A percentile compares a stretch with the other conserved stretches of the same genome.
Evolutionary conservation across 2,797 vertebrate species (phyloP).

Genomic region (Poeciliopsis infans): DNA sequence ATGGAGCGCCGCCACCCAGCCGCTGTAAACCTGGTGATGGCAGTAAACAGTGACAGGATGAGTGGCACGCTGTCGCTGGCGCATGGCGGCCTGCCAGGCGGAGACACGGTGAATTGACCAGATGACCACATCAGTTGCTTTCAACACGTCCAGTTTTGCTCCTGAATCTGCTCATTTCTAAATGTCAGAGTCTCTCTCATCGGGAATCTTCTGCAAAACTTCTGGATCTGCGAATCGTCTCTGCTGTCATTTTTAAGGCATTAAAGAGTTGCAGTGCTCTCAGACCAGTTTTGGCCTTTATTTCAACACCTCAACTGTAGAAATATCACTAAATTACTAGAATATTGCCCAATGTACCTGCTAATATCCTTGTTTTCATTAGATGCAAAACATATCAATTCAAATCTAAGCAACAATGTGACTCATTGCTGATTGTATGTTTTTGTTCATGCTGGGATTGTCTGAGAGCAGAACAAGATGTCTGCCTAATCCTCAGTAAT

Average conservation of each 20-base stretch:
- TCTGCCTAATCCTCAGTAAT: too few species aligned
- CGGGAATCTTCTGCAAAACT: neutral
- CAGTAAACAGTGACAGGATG: neutral
- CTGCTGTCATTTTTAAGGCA: neutral
- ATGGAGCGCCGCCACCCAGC: neutral
- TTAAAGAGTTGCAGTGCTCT: neutral
- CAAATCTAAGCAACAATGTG: too few species aligned
- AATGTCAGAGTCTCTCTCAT: neutral
- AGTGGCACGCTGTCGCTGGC: constrained; percentile 16
- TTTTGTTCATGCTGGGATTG: too few species aligned
- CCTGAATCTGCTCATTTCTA: neutral
- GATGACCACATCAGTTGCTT: constrained; percentile 11
- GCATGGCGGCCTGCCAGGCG: neutral
- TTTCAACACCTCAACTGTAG: too few species aligned
- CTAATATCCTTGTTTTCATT: too few species aligned
- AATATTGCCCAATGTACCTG: too few species aligned
- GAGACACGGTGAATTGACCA: neutral
- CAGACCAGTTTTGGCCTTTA: too few species aligned
- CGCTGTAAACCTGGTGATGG: constrained; percentile 1
- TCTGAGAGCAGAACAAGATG: too few species aligned
- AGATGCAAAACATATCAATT: too few species aligned
- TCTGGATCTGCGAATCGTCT: neutral
- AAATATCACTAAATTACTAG: too few species aligned
- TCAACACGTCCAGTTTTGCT: neutral
- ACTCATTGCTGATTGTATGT: too few species aligned